Conservation (phyloP, 2,113 vertebrate species). For the Crotalus tigris region DNA sequence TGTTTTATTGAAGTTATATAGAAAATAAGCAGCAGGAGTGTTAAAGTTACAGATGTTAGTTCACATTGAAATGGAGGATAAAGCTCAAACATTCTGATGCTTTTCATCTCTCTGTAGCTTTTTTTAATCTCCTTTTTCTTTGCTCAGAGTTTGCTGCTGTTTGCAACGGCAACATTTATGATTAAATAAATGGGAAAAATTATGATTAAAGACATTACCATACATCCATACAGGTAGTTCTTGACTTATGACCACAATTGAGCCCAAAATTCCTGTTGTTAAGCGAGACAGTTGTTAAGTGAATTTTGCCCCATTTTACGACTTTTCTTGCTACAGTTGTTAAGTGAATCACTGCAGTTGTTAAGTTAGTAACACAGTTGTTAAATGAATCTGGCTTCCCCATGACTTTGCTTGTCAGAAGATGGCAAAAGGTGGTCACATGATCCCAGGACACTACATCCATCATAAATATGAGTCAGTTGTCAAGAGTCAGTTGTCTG, state of each 20-base stretch:
- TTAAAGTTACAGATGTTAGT: not conserved
- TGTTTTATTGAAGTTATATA: not conserved
- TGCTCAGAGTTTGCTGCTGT: not conserved
- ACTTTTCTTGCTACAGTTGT: not conserved
- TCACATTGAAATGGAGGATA: not conserved
- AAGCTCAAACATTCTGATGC: not conserved
- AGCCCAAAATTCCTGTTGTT: not conserved
- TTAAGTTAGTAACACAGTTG: not conserved
- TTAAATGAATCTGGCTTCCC: not conserved
- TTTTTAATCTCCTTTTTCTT: not conserved
- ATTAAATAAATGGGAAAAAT: not conserved
- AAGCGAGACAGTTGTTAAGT: not conserved
- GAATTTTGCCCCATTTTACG: not conserved
- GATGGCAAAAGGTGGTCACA: not conserved
- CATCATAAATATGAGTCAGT: not conserved
- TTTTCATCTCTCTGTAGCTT: not conserved
- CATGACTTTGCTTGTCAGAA: not conserved
- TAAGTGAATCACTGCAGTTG: not conserved
- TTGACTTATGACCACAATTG: not conserved
- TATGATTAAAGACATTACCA: not conserved
- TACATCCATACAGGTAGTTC: not conserved
- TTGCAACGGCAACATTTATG: not conserved
- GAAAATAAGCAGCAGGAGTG: not conserved
- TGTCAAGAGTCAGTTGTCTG: not conserved
- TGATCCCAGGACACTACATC: not conserved